Evolutionary conservation across 2,888 invertebrate genomes (phyloP).

Genomic region (Crioceris asparagi): DNA sequence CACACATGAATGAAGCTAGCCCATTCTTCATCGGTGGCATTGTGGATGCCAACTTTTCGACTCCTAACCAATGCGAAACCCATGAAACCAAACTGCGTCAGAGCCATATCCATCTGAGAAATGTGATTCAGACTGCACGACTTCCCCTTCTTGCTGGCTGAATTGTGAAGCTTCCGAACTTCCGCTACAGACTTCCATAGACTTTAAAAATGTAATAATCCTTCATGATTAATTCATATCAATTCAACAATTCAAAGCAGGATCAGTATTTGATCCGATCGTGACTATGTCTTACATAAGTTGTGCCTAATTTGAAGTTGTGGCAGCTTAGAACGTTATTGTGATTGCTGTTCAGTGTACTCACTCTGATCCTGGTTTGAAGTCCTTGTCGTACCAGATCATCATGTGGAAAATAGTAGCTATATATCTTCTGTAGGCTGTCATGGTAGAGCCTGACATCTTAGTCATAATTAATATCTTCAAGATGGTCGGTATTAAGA

Average conservation of each 20-base stretch:
- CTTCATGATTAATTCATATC: too few species aligned
- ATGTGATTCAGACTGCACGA: conserved; percentile 46
- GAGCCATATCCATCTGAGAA: conserved; percentile 72
- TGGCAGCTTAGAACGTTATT: too few species aligned
- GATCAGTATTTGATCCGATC: too few species aligned
- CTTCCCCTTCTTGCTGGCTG: conserved; percentile 45
- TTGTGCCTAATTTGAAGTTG: too few species aligned
- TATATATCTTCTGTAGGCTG: conserved; percentile 67
- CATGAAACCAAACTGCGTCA: conserved; percentile 83
- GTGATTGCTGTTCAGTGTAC: too few species aligned
- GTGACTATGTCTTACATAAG: too few species aligned
- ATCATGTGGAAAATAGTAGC: conserved; percentile 67
- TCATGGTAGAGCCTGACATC: conserved; percentile 52
- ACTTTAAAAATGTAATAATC: too few species aligned
- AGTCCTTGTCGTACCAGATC: conserved; percentile 66
- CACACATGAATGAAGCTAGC: conserved; percentile 74
- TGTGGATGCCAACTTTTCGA: conserved; percentile 49
- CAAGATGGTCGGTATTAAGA: conserved; percentile 65
- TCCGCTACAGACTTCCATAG: conserved; percentile 58
- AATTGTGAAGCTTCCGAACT: conserved; percentile 57
- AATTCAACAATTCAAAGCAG: too few species aligned
- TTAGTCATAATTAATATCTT: conserved; percentile 60
- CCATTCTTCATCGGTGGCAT: conserved; percentile 50
- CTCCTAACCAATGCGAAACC: conserved; percentile 52
- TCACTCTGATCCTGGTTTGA: conserved; percentile 50